Evolutionary conservation across 2,113 vertebrate species (phyloP).

Genomic region (Crotalus helleri): DNA sequence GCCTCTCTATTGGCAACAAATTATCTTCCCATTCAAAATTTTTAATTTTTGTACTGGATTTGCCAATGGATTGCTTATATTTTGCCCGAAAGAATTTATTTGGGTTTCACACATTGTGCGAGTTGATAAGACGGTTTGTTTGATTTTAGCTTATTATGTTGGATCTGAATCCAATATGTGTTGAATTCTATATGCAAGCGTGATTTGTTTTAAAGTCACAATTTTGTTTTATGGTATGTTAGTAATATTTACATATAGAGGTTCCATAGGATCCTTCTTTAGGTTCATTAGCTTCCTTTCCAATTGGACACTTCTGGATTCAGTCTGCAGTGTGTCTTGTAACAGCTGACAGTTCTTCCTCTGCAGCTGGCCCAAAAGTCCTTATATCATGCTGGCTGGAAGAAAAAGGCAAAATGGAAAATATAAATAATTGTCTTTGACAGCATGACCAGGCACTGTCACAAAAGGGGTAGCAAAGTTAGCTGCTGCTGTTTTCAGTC

Average conservation of each 20-base stretch:
- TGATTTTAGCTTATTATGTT: background rate
- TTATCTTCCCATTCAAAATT: background rate
- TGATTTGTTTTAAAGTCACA: background rate
- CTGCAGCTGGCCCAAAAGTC: background rate
- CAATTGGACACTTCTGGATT: background rate
- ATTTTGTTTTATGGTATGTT: background rate
- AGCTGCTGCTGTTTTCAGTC: background rate
- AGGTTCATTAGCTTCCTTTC: background rate
- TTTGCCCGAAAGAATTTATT: background rate
- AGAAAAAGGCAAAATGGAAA: background rate
- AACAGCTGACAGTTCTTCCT: background rate
- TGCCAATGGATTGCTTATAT: background rate
- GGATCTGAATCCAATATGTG: background rate
- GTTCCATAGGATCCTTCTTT: background rate
- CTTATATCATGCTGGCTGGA: background rate
- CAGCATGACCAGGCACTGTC: background rate
- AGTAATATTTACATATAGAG: background rate
- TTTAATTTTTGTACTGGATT: background rate
- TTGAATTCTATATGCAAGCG: background rate
- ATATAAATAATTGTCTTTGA: conserved; percentile 18
- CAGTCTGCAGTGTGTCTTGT: background rate
- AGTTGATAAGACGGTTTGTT: background rate
- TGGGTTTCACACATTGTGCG: background rate
- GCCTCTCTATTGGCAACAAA: background rate
- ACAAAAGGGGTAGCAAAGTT: background rate